Evolutionary conservation across 2,797 vertebrate species (phyloP).

Genomic region (Sparus aurata): DNA sequence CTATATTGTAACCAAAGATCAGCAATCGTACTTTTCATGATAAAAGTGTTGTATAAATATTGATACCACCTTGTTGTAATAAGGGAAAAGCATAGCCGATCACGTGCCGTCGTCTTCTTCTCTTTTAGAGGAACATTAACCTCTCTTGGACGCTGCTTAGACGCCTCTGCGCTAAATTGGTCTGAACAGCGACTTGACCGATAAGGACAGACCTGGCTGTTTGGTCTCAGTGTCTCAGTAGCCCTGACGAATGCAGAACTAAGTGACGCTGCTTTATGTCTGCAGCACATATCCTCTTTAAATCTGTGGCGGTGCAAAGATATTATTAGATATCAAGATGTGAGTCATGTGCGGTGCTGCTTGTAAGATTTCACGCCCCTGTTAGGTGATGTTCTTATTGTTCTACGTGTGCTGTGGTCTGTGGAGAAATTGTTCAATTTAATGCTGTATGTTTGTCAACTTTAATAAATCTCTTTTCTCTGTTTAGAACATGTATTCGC

Average conservation of each 20-base stretch:
- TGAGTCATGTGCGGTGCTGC: neutral
- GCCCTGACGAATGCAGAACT: neutral
- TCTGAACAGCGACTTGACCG: neutral
- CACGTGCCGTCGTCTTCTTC: neutral
- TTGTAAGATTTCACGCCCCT: neutral
- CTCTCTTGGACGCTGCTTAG: neutral
- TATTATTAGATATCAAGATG: neutral
- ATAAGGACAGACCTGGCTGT: no score
- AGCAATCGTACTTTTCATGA: no score
- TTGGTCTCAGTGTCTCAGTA: neutral
- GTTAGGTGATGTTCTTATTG: neutral
- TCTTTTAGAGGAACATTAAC: neutral
- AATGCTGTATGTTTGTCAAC: no score
- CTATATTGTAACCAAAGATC: no score
- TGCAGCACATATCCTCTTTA: neutral
- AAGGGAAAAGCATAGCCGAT: neutral
- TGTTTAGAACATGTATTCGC: conserved; percentile 91
- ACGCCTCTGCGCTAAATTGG: neutral
- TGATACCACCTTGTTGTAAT: neutral
- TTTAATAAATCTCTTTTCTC: conserved; percentile 32
- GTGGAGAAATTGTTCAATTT: no score
- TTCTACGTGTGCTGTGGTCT: neutral
- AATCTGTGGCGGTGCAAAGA: neutral
- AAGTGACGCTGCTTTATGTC: neutral
- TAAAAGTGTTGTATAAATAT: no score